These are phyloP conservation scores for Octopus bimaculoides DNA, from an alignment of 1,140 invertebrate genomes.

Conservation along the genomic window DNA sequence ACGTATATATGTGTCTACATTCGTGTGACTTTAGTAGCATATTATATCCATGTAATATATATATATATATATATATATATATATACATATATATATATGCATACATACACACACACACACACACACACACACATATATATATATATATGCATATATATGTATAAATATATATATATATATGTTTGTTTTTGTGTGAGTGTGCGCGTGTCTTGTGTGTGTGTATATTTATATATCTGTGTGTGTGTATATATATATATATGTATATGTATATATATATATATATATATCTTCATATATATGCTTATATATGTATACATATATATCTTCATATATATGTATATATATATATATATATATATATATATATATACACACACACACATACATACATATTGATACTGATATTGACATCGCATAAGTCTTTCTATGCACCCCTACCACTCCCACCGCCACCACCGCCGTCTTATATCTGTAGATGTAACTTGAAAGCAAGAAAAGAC, in stretches of 20 bases:
- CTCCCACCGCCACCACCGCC: too few relatives aligned
- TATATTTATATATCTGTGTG: not conserved
- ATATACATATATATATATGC: not conserved
- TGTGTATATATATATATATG: not conserved
- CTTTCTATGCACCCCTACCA: too few relatives aligned
- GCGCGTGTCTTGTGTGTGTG: not conserved
- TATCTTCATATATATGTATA: not conserved
- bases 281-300: not conserved
- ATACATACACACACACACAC: too few relatives aligned
- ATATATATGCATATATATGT: not conserved
- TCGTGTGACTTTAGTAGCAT: too few relatives aligned
- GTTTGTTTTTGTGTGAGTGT: not conserved
- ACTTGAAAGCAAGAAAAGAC: too few relatives aligned
- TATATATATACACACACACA: not conserved
- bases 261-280: not conserved
- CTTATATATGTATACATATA: not conserved
- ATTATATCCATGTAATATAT: too few relatives aligned
- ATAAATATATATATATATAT: not conserved
- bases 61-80: too few relatives aligned
- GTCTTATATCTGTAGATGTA: too few relatives aligned
- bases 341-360: slow-evolving; percentile 2
- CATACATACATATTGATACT: not conserved
- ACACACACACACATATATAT: not conserved
- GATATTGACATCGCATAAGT: not conserved
- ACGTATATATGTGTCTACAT: too few relatives aligned